Base-by-base conservation (phyloP, 2,888 invertebrate species). In the Neria commutata region DNA sequence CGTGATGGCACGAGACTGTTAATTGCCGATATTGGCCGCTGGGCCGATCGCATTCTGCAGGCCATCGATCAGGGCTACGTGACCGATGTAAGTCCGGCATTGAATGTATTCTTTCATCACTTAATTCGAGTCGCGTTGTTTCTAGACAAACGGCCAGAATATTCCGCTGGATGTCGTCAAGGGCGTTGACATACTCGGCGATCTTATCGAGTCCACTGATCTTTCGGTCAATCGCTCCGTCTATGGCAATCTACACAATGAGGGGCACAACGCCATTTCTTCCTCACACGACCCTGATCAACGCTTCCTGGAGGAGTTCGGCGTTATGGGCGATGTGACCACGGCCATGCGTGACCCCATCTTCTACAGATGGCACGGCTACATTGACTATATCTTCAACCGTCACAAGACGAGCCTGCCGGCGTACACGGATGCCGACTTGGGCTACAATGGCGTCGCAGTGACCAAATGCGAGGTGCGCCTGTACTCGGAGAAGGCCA, bases 311-410 rank as follows among this genome's bases (percentile, higher is more conserved):
- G 93, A 94, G 84, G 85, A 86, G 1, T 89, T 89, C 68, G 86
- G 89, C 25, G 88, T 91, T 1, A 91, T 94, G 84, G 92, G 90
- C 0, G 92, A 92, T 72, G 88, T 90, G 3, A 88, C 91, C 0
- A 92, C 92, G 0, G 91, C 92, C 0, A 92, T 94, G 91, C 85
- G 93, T 49, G 94, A 94, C 80, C 93, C 94, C 0, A 84, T 91
- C 62, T 94, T 94, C 84, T 94, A 91, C 83, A 88, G 92, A 73
- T 92, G 90, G 91, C 94, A 94, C 73, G 88, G 88, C 1, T 91
- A 86, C 76, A 85, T 93, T 48, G 91, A 93, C 69, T 86, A 88
- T 62, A 79, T 91, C 26, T 93, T 91, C 85, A 87, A 88, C 66
- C 86, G 86, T 65, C 87, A 87, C 78, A 93, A 94, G 78, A 79